phyloP scores from a whole-genome alignment of 1,140 invertebrate genomes.

The Heliconius nattereri region DNA sequence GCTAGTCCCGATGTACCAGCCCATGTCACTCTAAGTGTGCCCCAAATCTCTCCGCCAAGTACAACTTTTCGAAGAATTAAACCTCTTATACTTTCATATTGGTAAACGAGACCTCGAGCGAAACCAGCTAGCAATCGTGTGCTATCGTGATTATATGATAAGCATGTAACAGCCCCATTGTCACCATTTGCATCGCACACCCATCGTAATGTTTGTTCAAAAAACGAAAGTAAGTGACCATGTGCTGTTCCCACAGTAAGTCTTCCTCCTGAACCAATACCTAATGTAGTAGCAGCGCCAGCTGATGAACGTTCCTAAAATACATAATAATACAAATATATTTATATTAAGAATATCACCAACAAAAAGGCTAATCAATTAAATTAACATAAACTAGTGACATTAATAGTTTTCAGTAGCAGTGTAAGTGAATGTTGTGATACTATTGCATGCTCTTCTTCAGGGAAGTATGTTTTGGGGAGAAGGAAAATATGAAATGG shows the following conservation, averaged over 20 bases:
- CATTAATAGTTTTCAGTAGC: too few species aligned
- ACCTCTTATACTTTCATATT: constrained; percentile 90
- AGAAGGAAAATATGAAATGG: too few species aligned
- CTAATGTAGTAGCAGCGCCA: constrained; percentile 91
- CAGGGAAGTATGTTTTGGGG: too few species aligned
- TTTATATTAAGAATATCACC: background rate
- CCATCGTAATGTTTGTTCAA: constrained; percentile 93
- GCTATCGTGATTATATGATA: constrained; percentile 94
- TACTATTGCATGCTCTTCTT: too few species aligned
- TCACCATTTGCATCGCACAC: constrained; percentile 88
- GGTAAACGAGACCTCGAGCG: constrained; percentile 92
- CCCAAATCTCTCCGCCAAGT: constrained; percentile 92
- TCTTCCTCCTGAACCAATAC: constrained; percentile 87
- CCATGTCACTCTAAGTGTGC: constrained; percentile 93
- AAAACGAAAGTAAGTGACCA: constrained; percentile 94
- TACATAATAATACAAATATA: background rate
- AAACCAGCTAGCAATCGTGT: constrained; percentile 92
- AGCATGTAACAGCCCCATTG: constrained; percentile 91
- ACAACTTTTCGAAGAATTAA: constrained; percentile 91
- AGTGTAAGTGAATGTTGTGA: too few species aligned
- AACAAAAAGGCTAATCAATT: too few species aligned
- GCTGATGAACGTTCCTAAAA: constrained; percentile 93
- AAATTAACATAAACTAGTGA: too few species aligned
- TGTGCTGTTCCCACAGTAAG: constrained; percentile 96
- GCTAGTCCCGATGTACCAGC: constrained; percentile 84